Evolutionary conservation across 2,113 vertebrate species (phyloP).

Genomic region (Regulus satrapa): DNA sequence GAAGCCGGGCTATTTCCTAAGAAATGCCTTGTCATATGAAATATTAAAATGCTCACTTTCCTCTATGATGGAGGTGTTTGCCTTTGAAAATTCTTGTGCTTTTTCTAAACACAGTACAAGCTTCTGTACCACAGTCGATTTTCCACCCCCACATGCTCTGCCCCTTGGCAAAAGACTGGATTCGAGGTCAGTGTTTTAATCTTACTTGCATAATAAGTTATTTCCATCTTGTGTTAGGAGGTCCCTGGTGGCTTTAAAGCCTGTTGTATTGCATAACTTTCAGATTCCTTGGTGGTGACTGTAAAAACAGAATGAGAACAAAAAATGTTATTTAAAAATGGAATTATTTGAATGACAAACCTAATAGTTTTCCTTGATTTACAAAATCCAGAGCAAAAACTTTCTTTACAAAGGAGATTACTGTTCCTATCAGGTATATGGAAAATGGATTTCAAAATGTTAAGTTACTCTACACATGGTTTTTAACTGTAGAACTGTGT

Average conservation of each 20-base stretch:
- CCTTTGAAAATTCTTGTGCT: not conserved
- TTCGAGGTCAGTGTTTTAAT: conserved; percentile 46
- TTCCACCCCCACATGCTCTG: not conserved
- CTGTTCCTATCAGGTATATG: not conserved
- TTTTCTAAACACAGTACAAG: not conserved
- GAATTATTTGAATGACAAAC: not conserved
- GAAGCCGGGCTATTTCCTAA: not conserved
- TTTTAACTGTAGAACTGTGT: not conserved
- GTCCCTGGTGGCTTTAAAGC: conserved; percentile 15
- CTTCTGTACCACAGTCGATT: not conserved
- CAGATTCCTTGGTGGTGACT: conserved; percentile 43
- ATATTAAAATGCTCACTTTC: not conserved
- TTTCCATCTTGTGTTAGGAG: conserved; percentile 27
- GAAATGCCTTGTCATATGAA: not conserved
- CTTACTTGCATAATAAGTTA: conserved; percentile 34
- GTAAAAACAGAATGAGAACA: conserved; percentile 21
- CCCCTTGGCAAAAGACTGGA: conserved; percentile 20
- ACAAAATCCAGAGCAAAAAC: not conserved
- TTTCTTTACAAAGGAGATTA: not conserved
- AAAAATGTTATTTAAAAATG: conserved; percentile 9
- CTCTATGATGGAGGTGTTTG: not conserved
- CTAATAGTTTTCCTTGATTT: not conserved
- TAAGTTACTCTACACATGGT: not conserved
- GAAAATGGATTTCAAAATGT: not conserved
- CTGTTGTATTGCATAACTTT: conserved; percentile 21